These are phyloP conservation scores for Cydia strobilella DNA, from an alignment of 1,140 invertebrate species.

Conservation along the genomic window DNA sequence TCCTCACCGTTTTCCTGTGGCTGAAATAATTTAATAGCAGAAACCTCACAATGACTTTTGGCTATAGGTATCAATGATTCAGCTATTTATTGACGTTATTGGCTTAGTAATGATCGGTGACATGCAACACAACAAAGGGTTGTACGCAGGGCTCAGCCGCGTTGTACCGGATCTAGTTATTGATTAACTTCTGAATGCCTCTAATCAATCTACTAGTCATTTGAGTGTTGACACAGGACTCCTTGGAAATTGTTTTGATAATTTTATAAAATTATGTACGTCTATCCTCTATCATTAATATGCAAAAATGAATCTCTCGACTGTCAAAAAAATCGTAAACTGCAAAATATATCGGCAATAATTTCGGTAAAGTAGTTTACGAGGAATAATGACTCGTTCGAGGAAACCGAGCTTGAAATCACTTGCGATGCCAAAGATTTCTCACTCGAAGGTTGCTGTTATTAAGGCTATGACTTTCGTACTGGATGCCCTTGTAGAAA, in stretches of 20 bases:
- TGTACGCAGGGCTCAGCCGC: neutral
- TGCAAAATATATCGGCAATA: neutral
- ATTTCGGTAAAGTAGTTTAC: neutral
- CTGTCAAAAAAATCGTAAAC: neutral
- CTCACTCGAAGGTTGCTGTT: conserved; percentile 11
- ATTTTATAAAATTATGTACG: too few species aligned
- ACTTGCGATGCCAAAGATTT: conserved; percentile 13
- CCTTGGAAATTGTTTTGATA: too few species aligned
- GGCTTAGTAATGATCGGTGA: neutral
- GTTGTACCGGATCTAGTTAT: neutral
- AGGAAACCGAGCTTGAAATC: neutral
- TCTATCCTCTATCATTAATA: too few species aligned
- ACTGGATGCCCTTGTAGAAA: conserved; percentile 22
- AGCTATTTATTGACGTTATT: neutral
- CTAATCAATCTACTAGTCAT: neutral
- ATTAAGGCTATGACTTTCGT: conserved; percentile 17
- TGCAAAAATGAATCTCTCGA: too few species aligned
- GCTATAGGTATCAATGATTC: neutral
- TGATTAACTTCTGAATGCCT: neutral
- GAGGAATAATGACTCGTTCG: neutral
- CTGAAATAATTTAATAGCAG: neutral
- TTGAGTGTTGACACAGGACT: neutral
- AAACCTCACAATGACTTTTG: conserved; percentile 4
- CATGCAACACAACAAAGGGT: conserved; percentile 5
- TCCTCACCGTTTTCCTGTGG: conserved; percentile 5